phyloP scores from a whole-genome alignment of 2,888 invertebrate genomes.

The Drosophila macrothrix region DNA sequence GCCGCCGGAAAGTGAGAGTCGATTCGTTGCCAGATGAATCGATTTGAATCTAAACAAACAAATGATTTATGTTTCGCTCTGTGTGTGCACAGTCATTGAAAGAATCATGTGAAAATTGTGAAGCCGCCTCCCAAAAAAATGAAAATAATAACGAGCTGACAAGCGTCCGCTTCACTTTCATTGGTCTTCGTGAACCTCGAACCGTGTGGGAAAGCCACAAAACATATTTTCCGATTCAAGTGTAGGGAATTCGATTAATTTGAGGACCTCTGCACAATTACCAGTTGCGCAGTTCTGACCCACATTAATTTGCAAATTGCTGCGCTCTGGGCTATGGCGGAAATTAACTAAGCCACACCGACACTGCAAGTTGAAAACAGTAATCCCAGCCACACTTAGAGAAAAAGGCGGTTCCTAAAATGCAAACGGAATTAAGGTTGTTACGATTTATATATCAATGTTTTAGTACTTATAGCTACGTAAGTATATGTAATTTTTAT shows the following conservation, averaged over 20 bases:
- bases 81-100: conserved; percentile 41
- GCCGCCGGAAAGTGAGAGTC: conserved; percentile 64
- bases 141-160: conserved; percentile 23
- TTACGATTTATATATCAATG: not conserved
- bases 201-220: conserved; percentile 60
- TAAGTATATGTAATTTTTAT: not conserved
- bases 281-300: conserved; percentile 60
- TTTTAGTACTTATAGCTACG: not conserved
- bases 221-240: conserved; percentile 14
- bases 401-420: not conserved
- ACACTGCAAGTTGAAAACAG: conserved; percentile 26
- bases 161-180: conserved; percentile 62
- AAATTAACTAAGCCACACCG: conserved; percentile 61
- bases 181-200: conserved; percentile 24
- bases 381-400: not conserved
- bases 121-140: conserved; percentile 22
- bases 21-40: conserved; percentile 48
- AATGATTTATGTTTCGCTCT: conserved; percentile 60
- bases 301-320: conserved; percentile 69
- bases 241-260: conserved; percentile 38
- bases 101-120: conserved; percentile 63
- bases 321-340: conserved; percentile 63
- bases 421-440: not conserved
- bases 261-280: conserved; percentile 50
- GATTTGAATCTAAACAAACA: conserved; percentile 61